Evolutionary conservation across 2,113 vertebrate genomes (phyloP).

Genomic region (Pithys albifrons): DNA sequence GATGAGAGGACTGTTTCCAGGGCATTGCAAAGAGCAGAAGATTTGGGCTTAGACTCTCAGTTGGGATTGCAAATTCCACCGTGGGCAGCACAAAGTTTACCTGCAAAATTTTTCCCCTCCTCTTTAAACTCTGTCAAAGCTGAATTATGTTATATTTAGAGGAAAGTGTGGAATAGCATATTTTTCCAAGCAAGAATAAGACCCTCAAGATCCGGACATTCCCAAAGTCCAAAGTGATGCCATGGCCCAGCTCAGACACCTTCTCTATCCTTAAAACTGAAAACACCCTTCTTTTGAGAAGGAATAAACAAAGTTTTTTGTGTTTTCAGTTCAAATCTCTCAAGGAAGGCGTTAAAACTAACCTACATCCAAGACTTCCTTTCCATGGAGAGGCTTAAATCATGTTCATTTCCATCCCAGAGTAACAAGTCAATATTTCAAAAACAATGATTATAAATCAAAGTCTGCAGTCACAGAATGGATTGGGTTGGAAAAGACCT

Average conservation of each 20-base stretch:
- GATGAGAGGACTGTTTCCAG: not conserved
- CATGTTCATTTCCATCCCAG: not conserved
- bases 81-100: accelerated
- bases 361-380: not conserved
- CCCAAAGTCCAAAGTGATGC: not conserved
- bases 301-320: not conserved
- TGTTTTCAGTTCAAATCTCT: not conserved
- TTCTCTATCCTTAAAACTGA: not conserved
- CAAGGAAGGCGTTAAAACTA: not conserved
- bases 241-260: not conserved
- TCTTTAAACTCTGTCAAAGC: not conserved
- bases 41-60: not conserved
- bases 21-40: not conserved
- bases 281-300: not conserved
- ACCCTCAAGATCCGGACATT: not conserved
- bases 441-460: not conserved
- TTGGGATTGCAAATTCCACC: not conserved
- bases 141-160: not conserved
- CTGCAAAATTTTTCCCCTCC: not conserved
- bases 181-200: not conserved
- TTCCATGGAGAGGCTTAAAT: not conserved
- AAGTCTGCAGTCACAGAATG: not conserved
- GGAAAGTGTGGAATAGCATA: no score
- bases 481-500: no score
- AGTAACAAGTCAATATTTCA: not conserved